A percentile compares a stretch with the other conserved stretches of the same genome.
phyloP scores from a whole-genome alignment of 30 jellyfish, hydroid and myxozoan genomes.

The Mastigias papua region DNA sequence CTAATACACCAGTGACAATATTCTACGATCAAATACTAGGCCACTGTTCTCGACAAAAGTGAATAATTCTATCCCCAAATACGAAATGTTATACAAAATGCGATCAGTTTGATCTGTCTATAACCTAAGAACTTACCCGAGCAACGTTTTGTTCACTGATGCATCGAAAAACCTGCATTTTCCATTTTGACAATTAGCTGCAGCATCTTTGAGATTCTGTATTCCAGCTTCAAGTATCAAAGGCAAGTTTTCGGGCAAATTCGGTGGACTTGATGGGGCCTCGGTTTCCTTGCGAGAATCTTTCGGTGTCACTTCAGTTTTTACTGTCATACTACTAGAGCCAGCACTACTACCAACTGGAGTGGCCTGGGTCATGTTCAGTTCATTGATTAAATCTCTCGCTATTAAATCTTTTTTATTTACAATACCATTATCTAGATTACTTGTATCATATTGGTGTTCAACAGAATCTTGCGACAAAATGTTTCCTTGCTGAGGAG shows the following conservation, averaged over 20 bases:
- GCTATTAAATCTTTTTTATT: neutral
- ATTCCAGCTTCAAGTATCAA: constrained; percentile 67
- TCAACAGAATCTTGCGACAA: neutral
- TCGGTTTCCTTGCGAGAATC: constrained; percentile 45
- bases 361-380: neutral
- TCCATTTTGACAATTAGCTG: constrained; percentile 82
- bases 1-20: too few relatives aligned
- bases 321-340: neutral
- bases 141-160: constrained; percentile 84
- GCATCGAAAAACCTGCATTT: constrained; percentile 82
- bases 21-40: too few relatives aligned
- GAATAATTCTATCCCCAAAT: neutral
- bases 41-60: constrained; percentile 29
- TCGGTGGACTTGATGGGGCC: constrained; percentile 72
- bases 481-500: neutral
- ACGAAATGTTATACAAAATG: too few relatives aligned
- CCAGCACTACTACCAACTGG: neutral
- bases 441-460: neutral
- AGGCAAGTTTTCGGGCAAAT: constrained; percentile 80
- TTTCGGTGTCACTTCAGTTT: constrained; percentile 28
- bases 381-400: neutral
- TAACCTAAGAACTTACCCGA: constrained; percentile 80
- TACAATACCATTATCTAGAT: neutral
- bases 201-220: constrained; percentile 81
- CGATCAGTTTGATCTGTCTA: too few relatives aligned